Percentiles rank a stretch among this genome's conserved stretches.
Evolutionary conservation across 2,888 invertebrate genomes (phyloP).

Genomic region (Bellardia pandia): DNA sequence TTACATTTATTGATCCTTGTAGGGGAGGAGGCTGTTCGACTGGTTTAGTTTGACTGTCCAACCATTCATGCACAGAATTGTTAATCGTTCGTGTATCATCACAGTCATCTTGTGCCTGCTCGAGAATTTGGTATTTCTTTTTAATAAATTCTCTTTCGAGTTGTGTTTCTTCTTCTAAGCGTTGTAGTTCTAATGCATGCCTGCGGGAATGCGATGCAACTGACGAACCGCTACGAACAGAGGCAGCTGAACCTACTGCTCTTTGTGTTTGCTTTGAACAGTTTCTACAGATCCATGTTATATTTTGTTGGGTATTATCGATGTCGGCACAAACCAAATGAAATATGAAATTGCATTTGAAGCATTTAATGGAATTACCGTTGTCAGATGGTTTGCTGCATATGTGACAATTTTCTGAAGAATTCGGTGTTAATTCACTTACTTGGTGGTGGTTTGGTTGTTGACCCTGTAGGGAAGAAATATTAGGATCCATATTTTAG

Average conservation of each 20-base stretch:
- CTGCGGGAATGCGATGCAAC: conserved; percentile 2
- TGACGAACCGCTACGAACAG: conserved; percentile 22
- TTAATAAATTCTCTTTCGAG: conserved; percentile 28
- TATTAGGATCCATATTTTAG: conserved; percentile 31
- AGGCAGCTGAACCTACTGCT: neutral
- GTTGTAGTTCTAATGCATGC: conserved; percentile 11
- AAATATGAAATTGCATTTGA: conserved; percentile 18
- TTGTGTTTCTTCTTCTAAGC: conserved; percentile 39
- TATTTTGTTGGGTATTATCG: neutral
- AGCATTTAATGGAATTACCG: conserved; percentile 9
- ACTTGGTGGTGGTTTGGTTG: conserved; percentile 3
- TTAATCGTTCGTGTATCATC: neutral
- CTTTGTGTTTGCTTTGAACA: neutral
- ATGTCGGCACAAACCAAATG: conserved; percentile 26
- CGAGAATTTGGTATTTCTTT: conserved; percentile 38
- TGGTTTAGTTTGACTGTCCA: conserved; percentile 4
- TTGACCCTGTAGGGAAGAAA: conserved; percentile 51
- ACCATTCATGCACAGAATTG: conserved; percentile 33
- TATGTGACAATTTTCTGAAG: conserved; percentile 24
- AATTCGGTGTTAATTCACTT: neutral
- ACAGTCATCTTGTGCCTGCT: neutral
- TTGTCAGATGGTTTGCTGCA: conserved; percentile 21
- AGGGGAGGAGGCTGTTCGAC: neutral
- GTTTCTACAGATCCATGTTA: conserved; percentile 5
- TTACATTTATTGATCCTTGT: conserved; percentile 9